Conservation (phyloP, 1,140 invertebrate genomes). For the Kradibia gibbosae region DNA sequence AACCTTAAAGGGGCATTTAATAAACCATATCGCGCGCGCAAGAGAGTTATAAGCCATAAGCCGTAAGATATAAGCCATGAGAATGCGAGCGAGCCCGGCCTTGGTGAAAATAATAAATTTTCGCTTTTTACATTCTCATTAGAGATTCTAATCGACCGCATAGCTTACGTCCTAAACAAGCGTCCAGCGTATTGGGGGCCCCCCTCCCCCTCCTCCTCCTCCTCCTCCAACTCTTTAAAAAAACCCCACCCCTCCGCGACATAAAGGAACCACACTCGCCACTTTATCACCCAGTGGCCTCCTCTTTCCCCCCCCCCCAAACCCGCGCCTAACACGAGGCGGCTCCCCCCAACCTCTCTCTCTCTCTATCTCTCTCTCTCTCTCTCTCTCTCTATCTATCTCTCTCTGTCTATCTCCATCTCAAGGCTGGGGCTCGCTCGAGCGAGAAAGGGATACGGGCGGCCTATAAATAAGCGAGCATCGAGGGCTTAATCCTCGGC, state of each 20-base stretch:
- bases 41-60: too few species aligned
- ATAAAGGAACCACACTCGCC: neutral
- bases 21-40: neutral
- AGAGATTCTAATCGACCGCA: constrained; percentile 20
- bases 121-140: constrained; percentile 10
- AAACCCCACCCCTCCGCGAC: neutral
- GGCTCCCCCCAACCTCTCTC: neutral
- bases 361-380: neutral
- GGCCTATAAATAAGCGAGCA: constrained; percentile 1
- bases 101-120: constrained; percentile 1
- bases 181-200: neutral
- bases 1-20: neutral
- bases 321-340: too few species aligned
- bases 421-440: neutral
- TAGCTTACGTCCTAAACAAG: constrained; percentile 13
- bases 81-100: neutral
- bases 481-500: neutral
- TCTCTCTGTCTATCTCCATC: too few species aligned
- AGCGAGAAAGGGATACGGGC: neutral
- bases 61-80: too few species aligned
- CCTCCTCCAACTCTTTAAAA: neutral
- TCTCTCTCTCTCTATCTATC: neutral
- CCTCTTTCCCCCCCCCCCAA: neutral
- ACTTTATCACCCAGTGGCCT: constrained; percentile 3
- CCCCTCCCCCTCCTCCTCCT: too few species aligned